Conservation (phyloP, 2,797 vertebrate genomes). For the Anniella stebbinsi region DNA sequence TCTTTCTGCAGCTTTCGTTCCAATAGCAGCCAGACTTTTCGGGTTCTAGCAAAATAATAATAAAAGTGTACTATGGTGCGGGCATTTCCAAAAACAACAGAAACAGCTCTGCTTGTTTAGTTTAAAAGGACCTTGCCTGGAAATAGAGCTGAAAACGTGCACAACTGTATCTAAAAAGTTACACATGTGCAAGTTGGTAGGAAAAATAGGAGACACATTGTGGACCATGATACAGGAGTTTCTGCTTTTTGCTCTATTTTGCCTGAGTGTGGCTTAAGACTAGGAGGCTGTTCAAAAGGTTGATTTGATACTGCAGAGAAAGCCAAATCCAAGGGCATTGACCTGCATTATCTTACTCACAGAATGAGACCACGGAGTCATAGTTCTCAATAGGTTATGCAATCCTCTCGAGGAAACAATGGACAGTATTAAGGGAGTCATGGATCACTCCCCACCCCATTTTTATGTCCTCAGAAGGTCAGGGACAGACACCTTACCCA, state of each 20-base stretch:
- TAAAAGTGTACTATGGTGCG: constrained; percentile 41
- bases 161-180: background rate
- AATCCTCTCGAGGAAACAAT: background rate
- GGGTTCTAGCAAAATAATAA: constrained; percentile 36
- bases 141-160: constrained; percentile 42
- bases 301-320: constrained; percentile 14
- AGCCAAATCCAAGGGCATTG: constrained; percentile 29
- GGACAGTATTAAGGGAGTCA: background rate
- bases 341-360: background rate
- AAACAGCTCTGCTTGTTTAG: constrained; percentile 47
- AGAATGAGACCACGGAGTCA: constrained; percentile 6
- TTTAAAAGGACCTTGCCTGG: constrained; percentile 34
- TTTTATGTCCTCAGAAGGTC: background rate
- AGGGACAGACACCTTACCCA: background rate
- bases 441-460: background rate
- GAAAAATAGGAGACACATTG: background rate
- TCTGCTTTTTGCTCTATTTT: constrained; percentile 53
- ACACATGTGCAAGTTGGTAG: fast-evolving
- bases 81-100: constrained; percentile 42
- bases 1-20: constrained; percentile 63
- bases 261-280: background rate
- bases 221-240: constrained; percentile 4
- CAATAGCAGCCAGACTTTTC: constrained; percentile 19
- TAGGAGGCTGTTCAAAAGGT: background rate
- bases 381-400: background rate